Percentiles rank a stretch among this genome's conserved stretches.
These are phyloP conservation scores for Syngnathus acus DNA, from an alignment of 2,797 vertebrate species.

Conservation along the genomic window DNA sequence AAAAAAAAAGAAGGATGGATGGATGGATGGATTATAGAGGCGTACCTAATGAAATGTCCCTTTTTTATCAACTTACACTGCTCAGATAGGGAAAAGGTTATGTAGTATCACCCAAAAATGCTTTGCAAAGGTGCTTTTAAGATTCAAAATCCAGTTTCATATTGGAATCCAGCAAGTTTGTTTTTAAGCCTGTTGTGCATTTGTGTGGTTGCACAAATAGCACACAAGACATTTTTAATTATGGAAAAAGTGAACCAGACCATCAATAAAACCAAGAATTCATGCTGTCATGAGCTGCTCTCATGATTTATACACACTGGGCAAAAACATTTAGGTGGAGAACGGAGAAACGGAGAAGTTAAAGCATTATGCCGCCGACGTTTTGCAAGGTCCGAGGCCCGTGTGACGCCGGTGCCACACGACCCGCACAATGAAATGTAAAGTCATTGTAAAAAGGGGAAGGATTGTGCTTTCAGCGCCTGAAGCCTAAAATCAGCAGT, in stretches of 20 bases:
- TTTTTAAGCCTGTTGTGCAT: neutral
- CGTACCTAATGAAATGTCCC: neutral
- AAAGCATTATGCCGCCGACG: constrained; percentile 18
- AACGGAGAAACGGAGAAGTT: too few species aligned
- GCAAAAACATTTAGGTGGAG: constrained; percentile 6
- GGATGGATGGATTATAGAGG: neutral
- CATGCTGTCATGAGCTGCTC: neutral
- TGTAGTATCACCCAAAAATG: neutral
- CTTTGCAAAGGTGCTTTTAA: neutral
- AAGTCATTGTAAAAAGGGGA: constrained; percentile 26
- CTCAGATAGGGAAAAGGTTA: neutral
- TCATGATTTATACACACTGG: constrained; percentile 1
- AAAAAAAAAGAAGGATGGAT: too few species aligned
- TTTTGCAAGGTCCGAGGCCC: constrained; percentile 12
- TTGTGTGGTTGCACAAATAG: neutral
- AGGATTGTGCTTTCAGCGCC: constrained; percentile 25
- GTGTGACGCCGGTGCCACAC: constrained; percentile 12
- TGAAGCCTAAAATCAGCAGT: constrained; percentile 58
- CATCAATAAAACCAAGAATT: neutral
- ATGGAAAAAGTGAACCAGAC: constrained; percentile 2
- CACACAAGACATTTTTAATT: neutral
- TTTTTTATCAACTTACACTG: neutral
- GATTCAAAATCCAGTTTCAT: neutral
- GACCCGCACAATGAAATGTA: constrained; percentile 42
- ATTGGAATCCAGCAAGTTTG: neutral